A percentile compares a stretch with the other conserved stretches of the same genome.
phyloP scores from a whole-genome alignment of 2,113 vertebrate species.

The Brachyhypopomus gauderio region DNA sequence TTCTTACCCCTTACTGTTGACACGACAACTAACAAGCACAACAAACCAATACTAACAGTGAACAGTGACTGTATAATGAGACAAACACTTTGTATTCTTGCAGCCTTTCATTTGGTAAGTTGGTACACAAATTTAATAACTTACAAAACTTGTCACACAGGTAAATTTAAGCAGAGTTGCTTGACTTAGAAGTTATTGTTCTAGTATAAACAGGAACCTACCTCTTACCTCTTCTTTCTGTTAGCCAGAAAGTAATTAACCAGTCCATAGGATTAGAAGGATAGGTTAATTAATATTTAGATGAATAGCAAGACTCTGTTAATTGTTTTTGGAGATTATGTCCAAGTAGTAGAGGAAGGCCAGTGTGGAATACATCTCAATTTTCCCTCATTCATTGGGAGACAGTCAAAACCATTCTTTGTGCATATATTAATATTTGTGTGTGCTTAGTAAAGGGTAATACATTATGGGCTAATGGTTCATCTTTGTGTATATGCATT shows the following conservation, averaged over 20 bases:
- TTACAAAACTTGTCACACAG: not conserved
- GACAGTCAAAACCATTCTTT: too few species aligned
- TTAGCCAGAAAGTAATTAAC: constrained; percentile 4
- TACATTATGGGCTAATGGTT: too few species aligned
- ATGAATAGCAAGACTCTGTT: not conserved
- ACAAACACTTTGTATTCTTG: too few species aligned
- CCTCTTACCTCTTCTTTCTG: not conserved
- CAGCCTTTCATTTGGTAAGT: not conserved
- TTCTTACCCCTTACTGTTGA: too few species aligned
- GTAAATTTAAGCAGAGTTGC: not conserved
- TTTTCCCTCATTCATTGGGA: too few species aligned
- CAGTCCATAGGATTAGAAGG: not conserved
- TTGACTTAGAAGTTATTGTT: not conserved
- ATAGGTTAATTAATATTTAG: constrained; percentile 14
- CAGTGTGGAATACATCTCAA: too few species aligned
- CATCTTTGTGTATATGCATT: too few species aligned
- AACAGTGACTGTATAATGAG: too few species aligned
- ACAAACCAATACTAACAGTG: too few species aligned
- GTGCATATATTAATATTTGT: too few species aligned
- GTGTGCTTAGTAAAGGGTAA: too few species aligned
- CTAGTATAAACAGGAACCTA: not conserved
- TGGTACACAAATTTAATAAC: not conserved
- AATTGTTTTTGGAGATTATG: constrained; percentile 5
- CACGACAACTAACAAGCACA: too few species aligned
- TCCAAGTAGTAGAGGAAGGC: not conserved